Base-by-base conservation (phyloP, 2,888 invertebrate species). In the Caenorhabditis virilis region DNA sequence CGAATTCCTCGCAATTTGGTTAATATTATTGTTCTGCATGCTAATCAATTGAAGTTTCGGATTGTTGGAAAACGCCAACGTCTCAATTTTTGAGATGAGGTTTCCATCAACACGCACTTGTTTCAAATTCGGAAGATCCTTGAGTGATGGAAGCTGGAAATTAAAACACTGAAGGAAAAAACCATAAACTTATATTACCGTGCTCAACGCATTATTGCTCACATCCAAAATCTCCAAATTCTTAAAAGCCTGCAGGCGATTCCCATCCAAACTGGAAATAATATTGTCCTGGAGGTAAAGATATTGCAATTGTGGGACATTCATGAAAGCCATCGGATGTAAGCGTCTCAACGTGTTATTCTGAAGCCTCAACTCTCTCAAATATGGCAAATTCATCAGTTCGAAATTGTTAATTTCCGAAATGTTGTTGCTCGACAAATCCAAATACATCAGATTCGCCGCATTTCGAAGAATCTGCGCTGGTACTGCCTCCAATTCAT, bases 271-370 rank as follows among this genome's bases (percentile, higher is more conserved):
- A 80, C 88, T 89, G 81, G 88, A 88, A 82, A 94, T 91, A 74
- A 89, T 88, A 85, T 93, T 93, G 83, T 89, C 88, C 26, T 67
- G 65, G 58, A 93, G 88, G 83, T 91, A 90, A 82, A 93, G 89
- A 85, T 78, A 77, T 50, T 79, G 76, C 51, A 85, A 72, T 35
- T 82, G 76, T 38, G 93, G 93, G 81, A 92, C 91, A 33, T 91
- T 90, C 83, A 91, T 90, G 78, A 93, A 91, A 56, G 92, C 86
- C 82, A 91, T 88, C 54, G 89, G 88, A n/a, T 92, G 91, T 62
- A 93, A 87, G 77, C 88, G 88, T 51, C 87, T 86, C 50, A 93
- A 63, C 2, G 64, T 86, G 85, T 90, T 89, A 57, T 77, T 76
- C 51, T 79, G 78, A 52, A 85, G 63, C 20, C 81, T 72, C 49